Conservation (phyloP, 2,888 invertebrate genomes). For the Macrophya alboannulata region DNA sequence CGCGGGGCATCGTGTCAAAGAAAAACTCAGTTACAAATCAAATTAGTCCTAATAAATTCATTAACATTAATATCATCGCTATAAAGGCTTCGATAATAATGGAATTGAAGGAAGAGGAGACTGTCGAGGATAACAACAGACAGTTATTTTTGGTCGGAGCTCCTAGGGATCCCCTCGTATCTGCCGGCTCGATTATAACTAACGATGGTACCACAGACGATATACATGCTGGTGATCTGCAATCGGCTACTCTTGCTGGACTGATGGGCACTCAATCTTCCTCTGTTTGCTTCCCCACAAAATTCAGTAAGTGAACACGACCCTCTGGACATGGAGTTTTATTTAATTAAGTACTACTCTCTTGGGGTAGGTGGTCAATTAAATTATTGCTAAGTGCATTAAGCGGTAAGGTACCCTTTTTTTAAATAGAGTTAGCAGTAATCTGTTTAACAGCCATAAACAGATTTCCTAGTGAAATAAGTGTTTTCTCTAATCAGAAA, state of each 20-base stretch:
- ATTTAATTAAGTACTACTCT: constrained; percentile 74
- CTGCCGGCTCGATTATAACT: constrained; percentile 74
- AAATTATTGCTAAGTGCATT: constrained; percentile 80
- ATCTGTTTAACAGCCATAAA: constrained; percentile 76
- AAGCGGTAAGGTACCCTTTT: constrained; percentile 73
- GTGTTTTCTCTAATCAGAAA: constrained; percentile 8
- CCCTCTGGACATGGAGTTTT: constrained; percentile 66
- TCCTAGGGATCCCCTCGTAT: constrained; percentile 77
- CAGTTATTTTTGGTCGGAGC: constrained; percentile 76
- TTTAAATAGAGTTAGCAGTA: constrained; percentile 77
- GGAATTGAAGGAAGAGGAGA: constrained; percentile 77
- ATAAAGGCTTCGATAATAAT: constrained; percentile 63
- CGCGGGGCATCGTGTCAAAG: constrained; percentile 51
- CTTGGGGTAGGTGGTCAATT: constrained; percentile 75
- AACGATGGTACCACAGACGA: constrained; percentile 70
- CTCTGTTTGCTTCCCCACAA: constrained; percentile 78
- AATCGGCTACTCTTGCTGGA: constrained; percentile 75
- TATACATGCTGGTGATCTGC: constrained; percentile 74
- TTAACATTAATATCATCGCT: not conserved
- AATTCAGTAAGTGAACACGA: constrained; percentile 77
- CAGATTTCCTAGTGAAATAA: constrained; percentile 59
- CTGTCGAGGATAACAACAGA: constrained; percentile 70
- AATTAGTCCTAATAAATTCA: constrained; percentile 47
- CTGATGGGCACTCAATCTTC: constrained; percentile 78
- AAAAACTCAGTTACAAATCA: constrained; percentile 51